Base-by-base conservation (phyloP, 2,888 invertebrate genomes). In the Pammene fasciana region DNA sequence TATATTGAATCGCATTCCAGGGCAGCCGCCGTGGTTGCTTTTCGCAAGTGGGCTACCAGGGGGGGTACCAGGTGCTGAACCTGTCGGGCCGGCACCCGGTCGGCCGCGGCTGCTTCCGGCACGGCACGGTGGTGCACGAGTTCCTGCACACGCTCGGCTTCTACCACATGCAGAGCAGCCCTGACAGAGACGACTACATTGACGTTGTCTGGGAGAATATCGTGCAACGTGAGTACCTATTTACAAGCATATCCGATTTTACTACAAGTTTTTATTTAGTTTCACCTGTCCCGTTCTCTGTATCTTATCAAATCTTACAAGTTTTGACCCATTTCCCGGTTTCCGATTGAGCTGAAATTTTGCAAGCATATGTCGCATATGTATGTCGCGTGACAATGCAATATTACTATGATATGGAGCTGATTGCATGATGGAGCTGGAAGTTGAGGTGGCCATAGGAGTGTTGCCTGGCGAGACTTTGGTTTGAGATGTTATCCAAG, bases 101-200 rank as follows among this genome's bases (percentile, higher is more conserved):
- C 0, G 93, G 94, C 0, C 91, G 93, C 0, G 94, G 94, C 14
- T 95, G 94, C 78, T 93, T 94, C 74, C 88, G 93, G 0, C 93
- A 93, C 74, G 95, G 96, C 13, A 95, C 95, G n/a, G 94, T 96
- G 5, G 94, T 95, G 5, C 96, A 97, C 80, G 97, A 97, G 82
- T 86, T 97, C 57, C 92, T 97, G 76, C 97, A 97, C 79, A 94
- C 96, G 0, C 88, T 96, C 0, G 97, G 97, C 2, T 97, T 97
- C 85, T 96, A 95, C 85, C 97, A 97, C 82, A 97, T 97, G 88
- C 97, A 97, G 83, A 96, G 95, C 78, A 94, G 97, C 62, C 94
- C 94, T 0, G 95, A 97, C 83, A 93, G 97, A 74, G 97, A 97
- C 79, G 94, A 95, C 48, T 96, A 94, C 80, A 95, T 97, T 8